phyloP scores from a whole-genome alignment of 2,113 vertebrate genomes.

The Strigops habroptila region DNA sequence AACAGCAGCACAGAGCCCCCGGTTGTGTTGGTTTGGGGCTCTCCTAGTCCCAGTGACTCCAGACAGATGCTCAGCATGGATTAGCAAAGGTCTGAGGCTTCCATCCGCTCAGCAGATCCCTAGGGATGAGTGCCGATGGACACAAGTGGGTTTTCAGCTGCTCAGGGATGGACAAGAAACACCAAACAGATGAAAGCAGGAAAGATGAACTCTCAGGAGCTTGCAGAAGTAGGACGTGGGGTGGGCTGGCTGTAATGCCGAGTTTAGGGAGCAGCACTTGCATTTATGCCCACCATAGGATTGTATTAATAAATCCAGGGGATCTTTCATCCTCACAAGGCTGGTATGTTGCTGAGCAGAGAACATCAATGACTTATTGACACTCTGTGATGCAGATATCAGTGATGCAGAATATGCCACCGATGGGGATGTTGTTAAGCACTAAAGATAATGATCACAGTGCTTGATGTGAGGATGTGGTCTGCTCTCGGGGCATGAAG shows the following conservation, averaged over 20 bases:
- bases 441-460: not conserved
- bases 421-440: not conserved
- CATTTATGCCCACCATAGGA: not conserved
- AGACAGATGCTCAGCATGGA: not conserved
- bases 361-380: not conserved
- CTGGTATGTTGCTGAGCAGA: not conserved
- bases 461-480: not conserved
- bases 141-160: not conserved
- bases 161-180: not conserved
- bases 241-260: not conserved
- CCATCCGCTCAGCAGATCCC: rapidly evolving
- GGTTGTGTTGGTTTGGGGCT: not conserved
- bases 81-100: not conserved
- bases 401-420: not conserved
- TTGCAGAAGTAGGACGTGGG: not conserved
- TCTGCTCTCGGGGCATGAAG: not conserved
- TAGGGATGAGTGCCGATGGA: rapidly evolving
- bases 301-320: not conserved
- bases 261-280: not conserved
- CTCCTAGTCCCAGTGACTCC: not conserved
- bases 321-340: not conserved
- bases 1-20: not conserved
- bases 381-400: too few relatives aligned
- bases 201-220: not conserved
- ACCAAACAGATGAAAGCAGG: not conserved